Percentiles rank a stretch among this genome's conserved stretches.
Evolutionary conservation across 2,888 invertebrate genomes (phyloP).

Genomic region (Drosophila anomalata): DNA sequence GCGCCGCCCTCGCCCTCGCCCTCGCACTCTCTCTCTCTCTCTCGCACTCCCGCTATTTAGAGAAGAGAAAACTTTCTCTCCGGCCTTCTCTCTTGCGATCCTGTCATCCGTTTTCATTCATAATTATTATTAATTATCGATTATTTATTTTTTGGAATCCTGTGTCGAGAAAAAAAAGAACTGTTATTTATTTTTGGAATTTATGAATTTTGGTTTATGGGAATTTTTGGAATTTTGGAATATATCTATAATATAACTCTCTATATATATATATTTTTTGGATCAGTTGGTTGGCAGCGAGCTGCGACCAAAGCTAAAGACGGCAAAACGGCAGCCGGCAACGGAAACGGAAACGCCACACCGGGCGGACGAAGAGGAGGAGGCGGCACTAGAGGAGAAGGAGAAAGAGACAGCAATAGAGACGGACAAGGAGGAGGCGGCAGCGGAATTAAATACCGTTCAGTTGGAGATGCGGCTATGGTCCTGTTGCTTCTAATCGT

Average conservation of each 20-base stretch:
- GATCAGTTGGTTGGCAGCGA: slow-evolving; percentile 75
- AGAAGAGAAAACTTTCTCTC: neutral
- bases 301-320: slow-evolving; percentile 74
- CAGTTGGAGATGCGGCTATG: slow-evolving; percentile 66
- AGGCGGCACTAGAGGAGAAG: slow-evolving; percentile 4
- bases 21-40: too few species aligned
- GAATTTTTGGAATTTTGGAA: neutral
- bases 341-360: slow-evolving; percentile 28
- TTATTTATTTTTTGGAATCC: neutral
- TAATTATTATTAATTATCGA: neutral
- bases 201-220: neutral
- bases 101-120: neutral
- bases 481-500: slow-evolving; percentile 54
- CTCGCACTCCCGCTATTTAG: too few species aligned
- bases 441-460: slow-evolving; percentile 4
- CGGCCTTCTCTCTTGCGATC: neutral
- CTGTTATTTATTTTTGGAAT: neutral
- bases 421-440: slow-evolving; percentile 1
- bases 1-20: too few species aligned
- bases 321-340: slow-evolving; percentile 70
- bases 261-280: neutral
- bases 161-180: neutral
- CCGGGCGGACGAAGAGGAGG: slow-evolving; percentile 9
- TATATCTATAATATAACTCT: neutral
- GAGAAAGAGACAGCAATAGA: neutral